Conservation (phyloP, 2,797 vertebrate species). For the Pipistrellus pygmaeus region DNA sequence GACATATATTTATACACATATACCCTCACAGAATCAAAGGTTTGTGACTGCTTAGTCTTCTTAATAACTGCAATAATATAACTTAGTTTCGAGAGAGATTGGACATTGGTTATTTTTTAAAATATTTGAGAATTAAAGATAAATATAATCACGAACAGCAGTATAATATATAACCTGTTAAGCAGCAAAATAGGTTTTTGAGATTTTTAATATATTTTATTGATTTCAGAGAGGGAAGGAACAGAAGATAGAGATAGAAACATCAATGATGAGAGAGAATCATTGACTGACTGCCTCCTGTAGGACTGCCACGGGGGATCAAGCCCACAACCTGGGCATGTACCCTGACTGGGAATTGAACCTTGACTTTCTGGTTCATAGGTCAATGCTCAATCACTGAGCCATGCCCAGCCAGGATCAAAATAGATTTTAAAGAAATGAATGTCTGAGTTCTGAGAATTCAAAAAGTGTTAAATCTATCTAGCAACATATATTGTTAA, state of each 20-base stretch:
- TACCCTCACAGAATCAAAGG: not conserved
- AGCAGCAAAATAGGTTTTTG: not conserved
- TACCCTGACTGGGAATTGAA: too few species aligned
- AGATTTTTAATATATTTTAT: too few species aligned
- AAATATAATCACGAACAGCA: not conserved
- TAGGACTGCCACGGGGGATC: too few species aligned
- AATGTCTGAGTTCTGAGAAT: slow-evolving; percentile 21
- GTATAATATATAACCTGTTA: not conserved
- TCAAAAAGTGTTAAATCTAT: not conserved
- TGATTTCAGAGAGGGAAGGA: too few species aligned
- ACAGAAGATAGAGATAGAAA: too few species aligned
- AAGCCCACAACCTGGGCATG: too few species aligned
- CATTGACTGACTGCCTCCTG: too few species aligned
- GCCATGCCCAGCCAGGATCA: not conserved
- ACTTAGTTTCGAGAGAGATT: not conserved
- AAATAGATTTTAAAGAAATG: not conserved
- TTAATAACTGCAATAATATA: not conserved
- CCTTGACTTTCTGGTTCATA: too few species aligned
- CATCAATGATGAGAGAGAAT: too few species aligned
- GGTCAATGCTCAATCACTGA: too few species aligned
- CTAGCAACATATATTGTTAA: slow-evolving; percentile 1
- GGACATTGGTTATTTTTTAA: not conserved
- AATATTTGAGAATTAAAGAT: slow-evolving; percentile 3
- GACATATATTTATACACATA: not conserved
- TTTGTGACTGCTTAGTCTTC: not conserved